phyloP scores from a whole-genome alignment of 2,797 vertebrate genomes.

The Hirundo rustica region DNA sequence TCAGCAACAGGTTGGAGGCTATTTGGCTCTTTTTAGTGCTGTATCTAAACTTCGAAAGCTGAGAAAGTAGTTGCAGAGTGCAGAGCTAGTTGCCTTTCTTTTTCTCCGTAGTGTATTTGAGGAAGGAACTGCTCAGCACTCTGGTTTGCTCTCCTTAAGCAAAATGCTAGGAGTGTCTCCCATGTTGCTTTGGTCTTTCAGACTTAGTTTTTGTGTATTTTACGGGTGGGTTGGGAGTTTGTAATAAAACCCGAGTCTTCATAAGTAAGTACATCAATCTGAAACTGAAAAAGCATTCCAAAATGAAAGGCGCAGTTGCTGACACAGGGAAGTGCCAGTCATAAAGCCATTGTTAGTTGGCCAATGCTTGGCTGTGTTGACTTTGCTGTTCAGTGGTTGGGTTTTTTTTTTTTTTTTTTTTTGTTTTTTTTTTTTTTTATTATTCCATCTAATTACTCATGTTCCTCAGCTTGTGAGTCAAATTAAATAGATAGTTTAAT shows the following conservation, averaged over 20 bases:
- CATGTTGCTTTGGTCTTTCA: neutral
- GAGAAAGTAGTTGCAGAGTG: constrained; percentile 66
- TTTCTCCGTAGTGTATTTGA: neutral
- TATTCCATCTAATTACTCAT: neutral
- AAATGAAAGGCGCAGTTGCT: neutral
- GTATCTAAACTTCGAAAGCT: constrained; percentile 79
- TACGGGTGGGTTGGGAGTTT: neutral
- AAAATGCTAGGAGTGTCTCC: neutral
- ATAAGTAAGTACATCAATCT: neutral
- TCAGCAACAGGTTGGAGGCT: constrained; percentile 95
- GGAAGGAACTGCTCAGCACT: constrained; percentile 34
- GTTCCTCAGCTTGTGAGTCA: neutral
- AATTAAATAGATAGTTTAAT: neutral
- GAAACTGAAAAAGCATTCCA: neutral
- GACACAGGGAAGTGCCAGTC: neutral
- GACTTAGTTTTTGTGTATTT: neutral
- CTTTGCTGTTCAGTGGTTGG: neutral
- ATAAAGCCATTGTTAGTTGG: neutral
- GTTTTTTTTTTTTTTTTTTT: neutral
- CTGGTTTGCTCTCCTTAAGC: neutral
- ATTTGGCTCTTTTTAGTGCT: constrained; percentile 80
- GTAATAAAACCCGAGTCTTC: neutral
- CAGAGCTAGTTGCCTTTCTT: neutral
- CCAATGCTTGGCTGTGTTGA: neutral
- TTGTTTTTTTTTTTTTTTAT: neutral